These are phyloP conservation scores for Syngnathoides biaculeatus DNA, from an alignment of 2,113 vertebrate species.

Conservation along the genomic window DNA sequence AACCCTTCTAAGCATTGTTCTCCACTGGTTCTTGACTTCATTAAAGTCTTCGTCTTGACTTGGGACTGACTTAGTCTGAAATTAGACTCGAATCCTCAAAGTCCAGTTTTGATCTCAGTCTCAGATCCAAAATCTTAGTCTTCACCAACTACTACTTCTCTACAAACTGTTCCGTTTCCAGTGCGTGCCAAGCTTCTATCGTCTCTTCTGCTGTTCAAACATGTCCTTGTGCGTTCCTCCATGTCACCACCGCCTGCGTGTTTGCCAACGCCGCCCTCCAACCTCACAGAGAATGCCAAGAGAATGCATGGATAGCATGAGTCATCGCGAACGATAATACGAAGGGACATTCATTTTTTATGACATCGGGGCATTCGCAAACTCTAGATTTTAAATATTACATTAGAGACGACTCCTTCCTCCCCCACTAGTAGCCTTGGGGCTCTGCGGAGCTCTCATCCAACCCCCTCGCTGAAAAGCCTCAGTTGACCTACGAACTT, in stretches of 20 bases:
- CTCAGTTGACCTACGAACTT: conserved; percentile 8
- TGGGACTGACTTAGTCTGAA: neutral
- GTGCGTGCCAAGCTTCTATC: neutral
- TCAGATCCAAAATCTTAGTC: neutral
- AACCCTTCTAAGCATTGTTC: too few relatives aligned
- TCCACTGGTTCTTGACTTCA: too few relatives aligned
- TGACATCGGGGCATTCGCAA: conserved; percentile 32
- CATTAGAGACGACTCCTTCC: conserved; percentile 36
- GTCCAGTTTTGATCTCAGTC: neutral
- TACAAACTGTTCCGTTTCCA: neutral
- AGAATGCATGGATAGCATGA: conserved; percentile 44
- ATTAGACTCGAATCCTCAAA: neutral
- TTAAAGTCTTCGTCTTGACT: neutral
- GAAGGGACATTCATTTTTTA: conserved; percentile 49
- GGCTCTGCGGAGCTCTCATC: conserved; percentile 17
- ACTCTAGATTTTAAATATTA: conserved; percentile 63
- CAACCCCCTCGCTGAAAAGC: conserved; percentile 5
- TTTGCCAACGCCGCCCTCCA: conserved; percentile 28
- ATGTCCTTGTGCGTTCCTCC: conserved; percentile 9
- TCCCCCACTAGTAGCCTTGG: neutral
- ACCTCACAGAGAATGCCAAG: conserved; percentile 50
- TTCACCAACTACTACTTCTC: neutral
- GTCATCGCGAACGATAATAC: conserved; percentile 52
- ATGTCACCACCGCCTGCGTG: conserved; percentile 21
- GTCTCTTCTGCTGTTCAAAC: neutral